A percentile compares a stretch with the other conserved stretches of the same genome.
Conservation (phyloP, 1,140 invertebrate species). For the Macrostomum lignano region DNA sequence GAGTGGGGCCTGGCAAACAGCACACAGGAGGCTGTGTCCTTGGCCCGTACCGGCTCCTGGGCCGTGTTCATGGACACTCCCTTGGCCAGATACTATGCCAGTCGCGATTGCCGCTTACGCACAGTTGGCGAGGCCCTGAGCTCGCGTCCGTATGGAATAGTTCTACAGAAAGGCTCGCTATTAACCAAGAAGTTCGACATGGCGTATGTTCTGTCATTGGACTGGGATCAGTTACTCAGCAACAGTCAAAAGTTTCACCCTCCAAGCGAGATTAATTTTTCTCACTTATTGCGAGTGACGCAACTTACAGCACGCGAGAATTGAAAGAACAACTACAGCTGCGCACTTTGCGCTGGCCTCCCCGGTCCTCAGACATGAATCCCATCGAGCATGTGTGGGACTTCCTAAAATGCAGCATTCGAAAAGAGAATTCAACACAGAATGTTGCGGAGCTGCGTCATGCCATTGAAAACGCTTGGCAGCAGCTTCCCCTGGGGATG, state of each 20-base stretch:
- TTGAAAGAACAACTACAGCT: too few relatives aligned
- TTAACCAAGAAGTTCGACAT: constrained; percentile 9
- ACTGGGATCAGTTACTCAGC: neutral
- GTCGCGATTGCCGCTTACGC: constrained; percentile 8
- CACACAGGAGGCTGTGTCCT: constrained; percentile 49
- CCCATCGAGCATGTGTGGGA: too few relatives aligned
- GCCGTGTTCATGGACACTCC: constrained; percentile 12
- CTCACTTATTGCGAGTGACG: too few relatives aligned
- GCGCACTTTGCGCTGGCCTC: too few relatives aligned
- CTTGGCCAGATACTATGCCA: constrained; percentile 10
- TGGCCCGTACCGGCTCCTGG: too few relatives aligned
- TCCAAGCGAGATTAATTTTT: neutral
- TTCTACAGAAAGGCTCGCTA: constrained; percentile 10
- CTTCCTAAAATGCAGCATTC: too few relatives aligned
- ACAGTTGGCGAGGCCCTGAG: constrained; percentile 11
- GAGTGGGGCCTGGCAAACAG: constrained; percentile 48
- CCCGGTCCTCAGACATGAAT: too few relatives aligned
- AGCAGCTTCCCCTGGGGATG: too few relatives aligned
- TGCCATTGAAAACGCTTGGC: too few relatives aligned
- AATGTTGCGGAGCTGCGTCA: too few relatives aligned
- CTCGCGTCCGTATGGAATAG: constrained; percentile 11
- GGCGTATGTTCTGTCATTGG: constrained; percentile 7
- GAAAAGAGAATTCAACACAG: too few relatives aligned
- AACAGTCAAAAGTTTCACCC: neutral
- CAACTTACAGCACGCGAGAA: neutral